Base-by-base conservation (phyloP, 2,797 vertebrate species). In the Sylvia borin region DNA sequence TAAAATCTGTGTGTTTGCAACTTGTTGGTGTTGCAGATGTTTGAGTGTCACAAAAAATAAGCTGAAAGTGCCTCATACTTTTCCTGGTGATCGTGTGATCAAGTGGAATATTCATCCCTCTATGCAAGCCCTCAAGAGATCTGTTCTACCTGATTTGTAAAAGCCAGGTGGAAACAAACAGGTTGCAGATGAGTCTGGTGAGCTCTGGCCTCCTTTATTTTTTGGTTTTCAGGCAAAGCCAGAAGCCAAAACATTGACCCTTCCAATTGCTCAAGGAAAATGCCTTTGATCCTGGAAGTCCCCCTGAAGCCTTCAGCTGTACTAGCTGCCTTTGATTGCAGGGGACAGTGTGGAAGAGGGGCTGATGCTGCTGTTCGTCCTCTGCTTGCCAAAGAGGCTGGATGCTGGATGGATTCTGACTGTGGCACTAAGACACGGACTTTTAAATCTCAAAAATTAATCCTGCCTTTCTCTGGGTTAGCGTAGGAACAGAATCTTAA, bases 391-490 rank as follows among this genome's bases (percentile, higher is more conserved):
- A 82, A 87, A 74, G 68, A 75, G 82, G 19, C 16, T 91, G 61
- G 62, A 9, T 81, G 60, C 81, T 70, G 94, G 77, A 60, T 31
- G 53, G 48, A 64, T 67, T 80, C 61, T 90, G 72, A 40, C 58
- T 88, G 38, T 85, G 38, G 47, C 78, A 61, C 93, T 85, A 79
- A 92, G 57, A 81, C 62, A 26, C 73, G 50, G 78, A 77, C 93
- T 94, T 93, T 65, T 72, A 95, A 70, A 91, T 75, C 70, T 80
- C 58, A 79, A 91, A 96, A 97, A 96, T 96, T 82, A 95, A 93
- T 97, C 88, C 78, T 93, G 32, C 81, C 73, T 95, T 95, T 92
- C 91, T 94, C 92, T 90, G 82, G 77, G 85, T 96, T 96, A 91
- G 94, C 81, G 67, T 88, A 84, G 47, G 83, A 93, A 92, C 92